Evolutionary conservation across 2,888 invertebrate species (phyloP), one percentile per base, ranked within the genome.

Genomic region (Chouioia cunea): DNA sequence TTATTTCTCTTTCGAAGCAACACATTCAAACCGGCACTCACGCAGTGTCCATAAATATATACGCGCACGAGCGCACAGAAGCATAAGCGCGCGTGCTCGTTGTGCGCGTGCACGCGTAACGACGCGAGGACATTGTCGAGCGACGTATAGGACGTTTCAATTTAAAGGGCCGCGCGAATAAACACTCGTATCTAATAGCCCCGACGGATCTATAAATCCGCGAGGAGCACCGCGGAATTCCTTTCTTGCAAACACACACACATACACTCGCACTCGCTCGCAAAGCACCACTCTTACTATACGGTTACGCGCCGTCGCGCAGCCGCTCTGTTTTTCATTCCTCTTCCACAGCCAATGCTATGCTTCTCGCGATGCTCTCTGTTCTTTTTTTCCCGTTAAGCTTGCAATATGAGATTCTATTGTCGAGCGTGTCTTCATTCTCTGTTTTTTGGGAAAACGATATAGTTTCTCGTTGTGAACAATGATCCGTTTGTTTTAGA

Each of bases 121-220:
- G 22, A 6, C 43, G 20, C 20, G 20, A 16, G 12, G 52, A 44
- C 27, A 36, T 36, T 36, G 36, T 36, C 36, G 36, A 1, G 64
- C 23, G 18, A 18, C 22, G 27, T 27, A 12, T 36, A 36, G 62
- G 77, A 80, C 77, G 76, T 79, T 78, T 80, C 80, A 79, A 80
- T 80, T 79, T 78, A 78, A 77, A 78, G 77, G 36, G 76, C 72
- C 27, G 22, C 14, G 78, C 77, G 78, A 79, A 79, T 75, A 77
- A 75, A 77, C 74, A 75, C 67, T 71, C 74, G 72, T 12, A 74
- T 71, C 74, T 76, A 75, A 76, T 75, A 73, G 75, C 69, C 63
- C 65, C 50, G 65, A 67, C 70, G 66, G 78, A 79, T 77, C 79
- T 77, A 80, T 80, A 79, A 80, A 80, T 80, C 78, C 76, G 52